phyloP scores from a whole-genome alignment of 2,797 vertebrate genomes.

The Crenichthys baileyi region DNA sequence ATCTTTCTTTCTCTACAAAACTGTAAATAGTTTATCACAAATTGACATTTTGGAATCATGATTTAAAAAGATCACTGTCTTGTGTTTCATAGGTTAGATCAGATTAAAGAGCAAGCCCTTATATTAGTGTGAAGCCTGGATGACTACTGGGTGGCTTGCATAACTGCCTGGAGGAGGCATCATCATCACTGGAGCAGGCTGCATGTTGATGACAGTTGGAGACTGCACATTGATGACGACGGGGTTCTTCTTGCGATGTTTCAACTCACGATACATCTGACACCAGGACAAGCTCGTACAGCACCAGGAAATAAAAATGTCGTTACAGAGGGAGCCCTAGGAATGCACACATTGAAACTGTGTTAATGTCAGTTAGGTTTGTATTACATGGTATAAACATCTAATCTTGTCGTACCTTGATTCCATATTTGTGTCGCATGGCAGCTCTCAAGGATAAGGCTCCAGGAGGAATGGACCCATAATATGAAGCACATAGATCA shows the following conservation, averaged over 20 bases:
- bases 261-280: conserved; percentile 75
- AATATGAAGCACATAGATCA: background rate
- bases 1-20: too few relatives aligned
- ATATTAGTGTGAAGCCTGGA: background rate
- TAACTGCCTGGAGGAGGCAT: background rate
- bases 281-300: conserved; percentile 71
- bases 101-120: too few relatives aligned
- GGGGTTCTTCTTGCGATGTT: background rate
- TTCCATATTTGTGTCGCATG: conserved; percentile 49
- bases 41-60: too few relatives aligned
- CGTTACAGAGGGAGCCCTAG: conserved; percentile 70
- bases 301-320: conserved; percentile 59
- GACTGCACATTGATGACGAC: background rate
- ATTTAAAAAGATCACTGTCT: too few relatives aligned
- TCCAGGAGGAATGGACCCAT: conserved; percentile 19
- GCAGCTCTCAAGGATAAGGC: conserved; percentile 24
- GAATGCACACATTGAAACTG: background rate
- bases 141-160: background rate
- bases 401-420: conserved; percentile 45
- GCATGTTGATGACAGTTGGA: conserved; percentile 10
- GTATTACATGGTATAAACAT: background rate
- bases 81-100: too few relatives aligned
- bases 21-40: too few relatives aligned
- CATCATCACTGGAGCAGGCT: conserved; percentile 11
- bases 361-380: background rate